Evolutionary conservation across 2,797 vertebrate species (phyloP).

Genomic region (Mastacembelus armatus): DNA sequence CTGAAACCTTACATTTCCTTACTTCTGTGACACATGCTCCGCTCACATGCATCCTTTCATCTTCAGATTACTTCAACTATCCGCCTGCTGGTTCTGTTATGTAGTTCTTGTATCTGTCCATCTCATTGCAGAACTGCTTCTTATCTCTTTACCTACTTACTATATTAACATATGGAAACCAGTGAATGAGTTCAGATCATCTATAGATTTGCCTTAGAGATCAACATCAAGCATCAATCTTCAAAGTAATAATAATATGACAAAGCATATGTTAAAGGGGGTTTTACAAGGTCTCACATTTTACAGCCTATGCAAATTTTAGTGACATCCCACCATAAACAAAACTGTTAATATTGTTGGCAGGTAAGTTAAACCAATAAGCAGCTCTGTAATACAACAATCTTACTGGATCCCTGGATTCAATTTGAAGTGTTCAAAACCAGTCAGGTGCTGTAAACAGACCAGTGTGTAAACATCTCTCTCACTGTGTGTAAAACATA

Average conservation of each 20-base stretch:
- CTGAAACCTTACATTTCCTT: conserved; percentile 59
- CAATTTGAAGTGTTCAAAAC: not conserved
- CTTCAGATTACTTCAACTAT: not conserved
- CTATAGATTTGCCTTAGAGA: no score
- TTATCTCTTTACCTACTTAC: no score
- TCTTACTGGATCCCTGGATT: not conserved
- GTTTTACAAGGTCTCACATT: no score
- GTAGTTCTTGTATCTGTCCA: not conserved
- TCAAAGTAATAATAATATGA: no score
- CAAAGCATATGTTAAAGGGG: no score
- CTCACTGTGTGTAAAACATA: not conserved
- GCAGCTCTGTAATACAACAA: not conserved
- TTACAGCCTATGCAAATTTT: not conserved
- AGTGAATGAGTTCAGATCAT: no score
- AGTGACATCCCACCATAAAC: not conserved
- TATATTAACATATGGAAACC: no score
- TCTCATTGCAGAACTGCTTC: not conserved
- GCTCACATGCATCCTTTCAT: conserved; percentile 31
- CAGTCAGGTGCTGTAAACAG: no score
- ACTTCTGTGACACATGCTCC: conserved; percentile 8
- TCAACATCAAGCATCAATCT: no score
- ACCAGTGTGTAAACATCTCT: conserved; percentile 13
- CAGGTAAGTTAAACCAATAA: not conserved
- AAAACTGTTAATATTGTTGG: not conserved
- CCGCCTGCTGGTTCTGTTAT: not conserved